These are phyloP conservation scores for Pongo abelii DNA, from an alignment of 2,113 vertebrate genomes.

Conservation along the genomic window DNA sequence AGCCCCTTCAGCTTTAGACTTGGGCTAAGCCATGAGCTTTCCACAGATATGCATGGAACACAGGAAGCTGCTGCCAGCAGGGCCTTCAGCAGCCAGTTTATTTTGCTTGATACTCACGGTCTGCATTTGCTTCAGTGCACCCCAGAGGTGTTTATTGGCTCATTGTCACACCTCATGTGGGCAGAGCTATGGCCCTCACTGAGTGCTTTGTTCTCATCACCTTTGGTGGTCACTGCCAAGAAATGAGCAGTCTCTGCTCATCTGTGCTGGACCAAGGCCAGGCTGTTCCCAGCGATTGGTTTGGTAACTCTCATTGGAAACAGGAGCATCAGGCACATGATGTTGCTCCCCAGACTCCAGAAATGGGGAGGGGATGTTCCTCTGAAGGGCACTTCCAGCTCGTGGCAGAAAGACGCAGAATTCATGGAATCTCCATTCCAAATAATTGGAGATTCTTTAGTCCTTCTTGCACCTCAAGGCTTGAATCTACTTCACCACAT, in stretches of 20 bases:
- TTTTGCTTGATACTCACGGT: background rate
- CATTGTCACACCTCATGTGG: constrained; percentile 67
- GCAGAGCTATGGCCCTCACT: constrained; percentile 77
- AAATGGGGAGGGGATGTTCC: background rate
- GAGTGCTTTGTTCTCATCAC: constrained; percentile 77
- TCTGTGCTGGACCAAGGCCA: constrained; percentile 83
- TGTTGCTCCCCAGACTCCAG: background rate
- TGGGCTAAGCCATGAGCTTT: background rate
- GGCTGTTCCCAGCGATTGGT: constrained; percentile 81
- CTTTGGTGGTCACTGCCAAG: constrained; percentile 76
- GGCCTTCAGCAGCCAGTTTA: constrained; percentile 3
- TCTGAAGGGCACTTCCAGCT: background rate
- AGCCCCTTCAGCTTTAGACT: background rate
- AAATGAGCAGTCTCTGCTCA: constrained; percentile 83
- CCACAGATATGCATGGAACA: accelerated
- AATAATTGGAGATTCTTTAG: background rate
- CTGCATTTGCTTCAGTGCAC: background rate
- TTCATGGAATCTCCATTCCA: no score
- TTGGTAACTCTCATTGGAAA: constrained; percentile 66
- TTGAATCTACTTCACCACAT: background rate
- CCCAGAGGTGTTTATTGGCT: background rate
- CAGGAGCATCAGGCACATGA: background rate
- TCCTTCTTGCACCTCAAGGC: background rate
- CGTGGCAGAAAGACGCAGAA: background rate
- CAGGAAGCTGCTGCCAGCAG: background rate